Percentiles rank a stretch among this genome's conserved stretches.
These are phyloP conservation scores for Drosophila subpulchrella DNA, from an alignment of 1,140 invertebrate genomes.

Conservation along the genomic window DNA sequence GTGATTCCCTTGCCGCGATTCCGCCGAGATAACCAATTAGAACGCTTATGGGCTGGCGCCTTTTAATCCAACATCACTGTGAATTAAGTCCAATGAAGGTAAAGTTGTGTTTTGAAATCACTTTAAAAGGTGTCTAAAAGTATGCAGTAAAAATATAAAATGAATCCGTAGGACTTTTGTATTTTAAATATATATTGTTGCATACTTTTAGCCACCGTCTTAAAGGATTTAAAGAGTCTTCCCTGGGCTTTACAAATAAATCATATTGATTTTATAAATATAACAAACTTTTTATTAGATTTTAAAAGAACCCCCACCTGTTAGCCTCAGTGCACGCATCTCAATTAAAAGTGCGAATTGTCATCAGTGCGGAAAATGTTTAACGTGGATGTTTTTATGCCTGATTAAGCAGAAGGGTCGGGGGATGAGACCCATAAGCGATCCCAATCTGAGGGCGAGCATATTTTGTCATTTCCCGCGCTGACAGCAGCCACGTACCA, in stretches of 20 bases:
- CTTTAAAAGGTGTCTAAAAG: too few relatives aligned
- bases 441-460: constrained; percentile 9
- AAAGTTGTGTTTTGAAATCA: too few relatives aligned
- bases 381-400: constrained; percentile 59
- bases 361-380: constrained; percentile 43
- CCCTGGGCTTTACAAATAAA: too few relatives aligned
- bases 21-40: constrained; percentile 51
- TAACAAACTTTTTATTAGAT: too few relatives aligned
- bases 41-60: constrained; percentile 31
- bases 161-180: too few relatives aligned
- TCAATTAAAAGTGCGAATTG: constrained; percentile 63
- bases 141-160: too few relatives aligned
- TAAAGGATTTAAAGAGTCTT: too few relatives aligned
- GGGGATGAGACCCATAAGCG: background rate
- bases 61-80: constrained; percentile 16
- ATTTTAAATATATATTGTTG: too few relatives aligned
- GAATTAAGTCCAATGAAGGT: background rate
- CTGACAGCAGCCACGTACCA: constrained; percentile 40
- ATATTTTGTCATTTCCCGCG: constrained; percentile 50
- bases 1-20: constrained; percentile 22
- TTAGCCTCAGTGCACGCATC: constrained; percentile 11
- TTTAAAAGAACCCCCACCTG: too few relatives aligned
- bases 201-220: too few relatives aligned
- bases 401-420: constrained; percentile 50
- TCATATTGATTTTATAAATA: too few relatives aligned